phyloP scores from a whole-genome alignment of 2,797 vertebrate genomes.

The Pteronotus mesoamericanus region DNA sequence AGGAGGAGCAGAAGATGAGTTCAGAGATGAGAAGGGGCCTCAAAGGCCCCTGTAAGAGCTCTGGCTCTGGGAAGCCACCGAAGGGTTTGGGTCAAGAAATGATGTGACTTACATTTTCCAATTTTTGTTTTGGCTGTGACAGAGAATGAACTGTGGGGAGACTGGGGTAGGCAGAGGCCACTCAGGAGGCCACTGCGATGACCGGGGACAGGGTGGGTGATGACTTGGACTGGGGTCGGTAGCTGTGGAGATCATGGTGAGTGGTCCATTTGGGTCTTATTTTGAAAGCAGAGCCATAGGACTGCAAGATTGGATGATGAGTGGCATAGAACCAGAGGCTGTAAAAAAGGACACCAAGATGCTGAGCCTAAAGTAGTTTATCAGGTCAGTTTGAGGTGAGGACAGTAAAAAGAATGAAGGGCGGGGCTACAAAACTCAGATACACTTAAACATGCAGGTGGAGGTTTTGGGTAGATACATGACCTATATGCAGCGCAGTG shows the following conservation, averaged over 20 bases:
- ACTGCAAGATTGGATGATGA: not conserved
- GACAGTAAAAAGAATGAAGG: not conserved
- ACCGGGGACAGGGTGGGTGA: not conserved
- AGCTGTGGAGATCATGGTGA: not conserved
- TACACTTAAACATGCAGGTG: not conserved
- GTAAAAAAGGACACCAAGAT: not conserved
- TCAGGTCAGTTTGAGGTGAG: not conserved
- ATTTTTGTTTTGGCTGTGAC: not conserved
- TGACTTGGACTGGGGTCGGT: too few relatives aligned
- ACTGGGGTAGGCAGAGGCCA: not conserved
- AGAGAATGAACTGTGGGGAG: not conserved
- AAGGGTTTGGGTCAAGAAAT: not conserved
- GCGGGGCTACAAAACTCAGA: not conserved
- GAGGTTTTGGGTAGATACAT: not conserved
- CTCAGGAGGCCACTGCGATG: not conserved
- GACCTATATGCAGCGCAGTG: not conserved
- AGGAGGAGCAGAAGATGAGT: not conserved
- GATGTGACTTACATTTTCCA: not conserved
- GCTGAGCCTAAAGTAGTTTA: not conserved
- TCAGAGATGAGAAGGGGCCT: not conserved
- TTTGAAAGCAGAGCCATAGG: not conserved
- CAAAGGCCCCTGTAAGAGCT: not conserved
- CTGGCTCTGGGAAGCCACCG: not conserved
- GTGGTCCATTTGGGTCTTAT: not conserved
- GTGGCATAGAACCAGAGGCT: not conserved